A percentile compares a stretch with the other conserved stretches of the same genome.
phyloP scores from a whole-genome alignment of 2,888 invertebrate genomes.

The Cistogaster globosa region DNA sequence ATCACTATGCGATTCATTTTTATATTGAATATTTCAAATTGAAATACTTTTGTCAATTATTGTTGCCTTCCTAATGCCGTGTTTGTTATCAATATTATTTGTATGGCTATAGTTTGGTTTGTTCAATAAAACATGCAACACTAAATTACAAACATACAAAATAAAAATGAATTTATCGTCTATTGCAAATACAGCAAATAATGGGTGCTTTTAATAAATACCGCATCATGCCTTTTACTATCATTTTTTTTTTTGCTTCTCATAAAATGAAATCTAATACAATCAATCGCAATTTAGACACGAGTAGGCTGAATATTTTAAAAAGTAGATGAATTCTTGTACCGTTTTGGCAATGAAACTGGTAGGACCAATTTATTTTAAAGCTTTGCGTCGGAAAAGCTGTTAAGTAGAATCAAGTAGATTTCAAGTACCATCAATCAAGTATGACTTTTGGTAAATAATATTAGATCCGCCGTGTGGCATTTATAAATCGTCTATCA shows the following conservation, averaged over 20 bases:
- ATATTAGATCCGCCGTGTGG: too few species aligned
- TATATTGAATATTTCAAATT: conserved; percentile 53
- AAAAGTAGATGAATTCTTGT: not conserved
- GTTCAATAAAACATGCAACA: conserved; percentile 61
- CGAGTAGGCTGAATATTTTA: conserved; percentile 22
- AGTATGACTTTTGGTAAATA: too few species aligned
- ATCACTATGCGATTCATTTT: conserved; percentile 45
- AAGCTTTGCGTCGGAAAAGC: too few species aligned
- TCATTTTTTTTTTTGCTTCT: not conserved
- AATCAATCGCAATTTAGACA: conserved; percentile 20
- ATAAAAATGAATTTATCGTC: conserved; percentile 12
- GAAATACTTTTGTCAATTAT: conserved; percentile 46
- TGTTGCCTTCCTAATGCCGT: conserved; percentile 12
- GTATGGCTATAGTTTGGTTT: conserved; percentile 39
- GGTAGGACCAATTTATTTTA: not conserved
- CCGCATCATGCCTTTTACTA: conserved; percentile 33
- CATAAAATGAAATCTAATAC: conserved; percentile 29
- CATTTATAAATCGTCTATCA: too few species aligned
- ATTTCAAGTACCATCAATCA: too few species aligned
- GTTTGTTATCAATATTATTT: conserved; percentile 11
- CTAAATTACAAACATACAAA: conserved; percentile 3
- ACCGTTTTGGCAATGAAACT: not conserved
- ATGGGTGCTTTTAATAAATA: conserved; percentile 19
- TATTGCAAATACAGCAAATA: conserved; percentile 36
- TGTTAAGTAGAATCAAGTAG: too few species aligned